Conservation (phyloP, 2,888 invertebrate species). For the Melipona beecheii region DNA sequence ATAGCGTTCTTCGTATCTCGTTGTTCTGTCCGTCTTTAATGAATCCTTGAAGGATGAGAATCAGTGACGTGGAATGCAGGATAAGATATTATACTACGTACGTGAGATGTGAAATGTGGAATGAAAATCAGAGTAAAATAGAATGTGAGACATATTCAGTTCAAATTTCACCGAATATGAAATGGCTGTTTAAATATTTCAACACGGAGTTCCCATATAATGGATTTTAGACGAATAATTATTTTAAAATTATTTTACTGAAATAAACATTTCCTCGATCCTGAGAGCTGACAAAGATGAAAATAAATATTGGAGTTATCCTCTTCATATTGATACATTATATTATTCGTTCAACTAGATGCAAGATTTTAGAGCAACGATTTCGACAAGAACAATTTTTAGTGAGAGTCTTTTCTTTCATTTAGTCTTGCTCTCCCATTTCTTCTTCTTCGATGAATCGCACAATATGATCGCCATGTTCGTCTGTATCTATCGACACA, state of each 20-base stretch:
- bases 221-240: not conserved
- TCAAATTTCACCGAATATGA: too few species aligned
- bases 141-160: too few species aligned
- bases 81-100: too few species aligned
- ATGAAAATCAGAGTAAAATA: too few species aligned
- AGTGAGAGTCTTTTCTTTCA: not conserved
- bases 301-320: too few species aligned
- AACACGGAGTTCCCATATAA: not conserved
- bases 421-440: conserved; percentile 21
- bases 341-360: not conserved
- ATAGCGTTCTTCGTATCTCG: conserved; percentile 14
- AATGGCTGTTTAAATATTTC: too few species aligned
- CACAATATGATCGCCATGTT: not conserved
- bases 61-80: too few species aligned
- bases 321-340: not conserved
- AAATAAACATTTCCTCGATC: not conserved
- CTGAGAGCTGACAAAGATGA: too few species aligned
- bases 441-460: conserved; percentile 26
- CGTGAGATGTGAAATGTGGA: too few species aligned
- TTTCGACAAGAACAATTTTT: not conserved
- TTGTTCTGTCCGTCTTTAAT: not conserved
- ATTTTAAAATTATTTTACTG: not conserved
- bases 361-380: not conserved
- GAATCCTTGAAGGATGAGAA: not conserved
- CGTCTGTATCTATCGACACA: not conserved